A percentile compares a stretch with the other conserved stretches of the same genome.
These are phyloP conservation scores for Solenopsis fugax DNA, from an alignment of 1,140 invertebrate species.

Conservation along the genomic window DNA sequence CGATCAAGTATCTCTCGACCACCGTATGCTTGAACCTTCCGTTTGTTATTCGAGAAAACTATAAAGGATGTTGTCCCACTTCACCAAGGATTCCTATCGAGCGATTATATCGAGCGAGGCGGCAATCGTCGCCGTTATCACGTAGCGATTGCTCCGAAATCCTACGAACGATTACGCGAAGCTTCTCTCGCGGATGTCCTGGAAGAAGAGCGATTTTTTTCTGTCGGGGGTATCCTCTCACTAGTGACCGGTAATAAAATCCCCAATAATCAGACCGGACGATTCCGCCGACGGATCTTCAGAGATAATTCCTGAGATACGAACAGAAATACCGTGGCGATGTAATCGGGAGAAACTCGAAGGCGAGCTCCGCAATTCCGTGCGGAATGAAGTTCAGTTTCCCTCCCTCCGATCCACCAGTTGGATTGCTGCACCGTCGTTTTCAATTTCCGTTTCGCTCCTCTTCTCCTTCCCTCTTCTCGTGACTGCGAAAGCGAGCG, in stretches of 20 bases:
- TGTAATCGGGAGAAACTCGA: slow-evolving; percentile 32
- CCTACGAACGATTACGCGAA: not conserved
- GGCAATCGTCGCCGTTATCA: not conserved
- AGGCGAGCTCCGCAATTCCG: slow-evolving; percentile 41
- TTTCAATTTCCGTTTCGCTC: slow-evolving; percentile 54
- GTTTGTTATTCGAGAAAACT: not conserved
- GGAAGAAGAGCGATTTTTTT: not conserved
- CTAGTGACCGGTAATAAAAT: not conserved
- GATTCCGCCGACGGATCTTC: not conserved
- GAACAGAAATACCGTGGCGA: slow-evolving; percentile 32
- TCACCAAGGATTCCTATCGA: not conserved
- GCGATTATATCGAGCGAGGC: not conserved
- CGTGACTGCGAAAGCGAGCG: slow-evolving; percentile 23
- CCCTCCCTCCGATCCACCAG: slow-evolving; percentile 4
- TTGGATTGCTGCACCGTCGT: slow-evolving; percentile 30
- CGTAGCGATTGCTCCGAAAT: not conserved
- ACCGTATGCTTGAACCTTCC: not conserved
- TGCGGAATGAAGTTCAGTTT: slow-evolving; percentile 45
- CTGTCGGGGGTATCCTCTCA: not conserved
- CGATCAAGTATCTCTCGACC: not conserved
- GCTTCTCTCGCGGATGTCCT: not conserved
- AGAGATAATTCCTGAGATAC: slow-evolving; percentile 46
- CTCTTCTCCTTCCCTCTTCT: not conserved
- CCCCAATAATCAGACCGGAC: slow-evolving; percentile 41
- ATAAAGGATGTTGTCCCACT: not conserved